These are phyloP conservation scores for Motacilla alba DNA, from an alignment of 2,113 vertebrate genomes.

Conservation along the genomic window DNA sequence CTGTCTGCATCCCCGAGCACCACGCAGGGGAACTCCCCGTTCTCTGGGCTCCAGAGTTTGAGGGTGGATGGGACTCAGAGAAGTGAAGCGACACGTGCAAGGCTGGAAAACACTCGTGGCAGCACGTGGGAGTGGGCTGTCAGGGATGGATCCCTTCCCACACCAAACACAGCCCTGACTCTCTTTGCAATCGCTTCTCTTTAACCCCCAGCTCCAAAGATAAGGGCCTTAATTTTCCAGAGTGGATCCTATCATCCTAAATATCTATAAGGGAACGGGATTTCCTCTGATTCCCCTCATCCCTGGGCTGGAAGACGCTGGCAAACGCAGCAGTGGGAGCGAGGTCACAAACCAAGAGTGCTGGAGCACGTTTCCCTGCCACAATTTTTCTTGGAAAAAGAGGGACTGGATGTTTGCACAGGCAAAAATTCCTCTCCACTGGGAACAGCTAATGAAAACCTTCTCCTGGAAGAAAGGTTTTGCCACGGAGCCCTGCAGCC, in stretches of 20 bases:
- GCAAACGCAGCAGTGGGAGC: fast-evolving
- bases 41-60: fast-evolving
- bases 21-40: fast-evolving
- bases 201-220: background rate
- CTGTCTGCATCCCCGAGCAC: background rate
- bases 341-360: background rate
- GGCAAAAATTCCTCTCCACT: background rate
- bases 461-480: fast-evolving
- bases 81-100: background rate
- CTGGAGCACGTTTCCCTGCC: background rate
- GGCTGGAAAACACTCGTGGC: background rate
- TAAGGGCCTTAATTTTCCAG: background rate
- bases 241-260: background rate
- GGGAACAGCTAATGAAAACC: background rate
- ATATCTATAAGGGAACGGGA: background rate
- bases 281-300: background rate
- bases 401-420: background rate
- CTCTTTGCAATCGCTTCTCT: background rate
- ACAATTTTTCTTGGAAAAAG: background rate
- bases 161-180: background rate
- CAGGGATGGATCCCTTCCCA: background rate
- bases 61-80: background rate
- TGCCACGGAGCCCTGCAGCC: fast-evolving
- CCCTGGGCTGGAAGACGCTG: fast-evolving
- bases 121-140: fast-evolving